A percentile compares a stretch with the other conserved stretches of the same genome.
These are phyloP conservation scores for Ochropleura plecta DNA, from an alignment of 2,888 invertebrate genomes.

Conservation along the genomic window DNA sequence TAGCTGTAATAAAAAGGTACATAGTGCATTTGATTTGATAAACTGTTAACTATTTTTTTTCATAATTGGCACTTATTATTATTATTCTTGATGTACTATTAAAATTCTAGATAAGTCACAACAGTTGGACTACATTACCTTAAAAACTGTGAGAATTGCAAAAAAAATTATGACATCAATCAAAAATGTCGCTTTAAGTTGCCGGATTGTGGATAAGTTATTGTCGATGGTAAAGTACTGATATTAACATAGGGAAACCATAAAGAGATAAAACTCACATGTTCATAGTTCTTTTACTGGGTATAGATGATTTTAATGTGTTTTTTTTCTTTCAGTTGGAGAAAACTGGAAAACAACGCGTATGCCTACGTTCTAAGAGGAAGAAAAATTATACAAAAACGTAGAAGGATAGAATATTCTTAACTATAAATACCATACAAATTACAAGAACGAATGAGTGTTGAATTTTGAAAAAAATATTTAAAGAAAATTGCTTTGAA, in stretches of 20 bases:
- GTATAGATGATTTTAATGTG: not conserved
- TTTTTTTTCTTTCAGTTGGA: constrained; percentile 58
- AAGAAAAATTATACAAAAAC: not conserved
- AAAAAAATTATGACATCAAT: not conserved
- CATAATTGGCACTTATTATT: not conserved
- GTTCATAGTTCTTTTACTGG: not conserved
- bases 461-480: no score
- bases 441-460: no score
- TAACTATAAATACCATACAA: no score
- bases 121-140: not conserved
- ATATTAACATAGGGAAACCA: not conserved
- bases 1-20: no score
- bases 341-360: constrained; percentile 50
- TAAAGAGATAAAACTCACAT: not conserved
- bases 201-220: not conserved
- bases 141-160: not conserved
- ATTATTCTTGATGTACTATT: not conserved
- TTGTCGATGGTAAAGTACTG: not conserved
- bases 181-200: not conserved
- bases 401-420: no score
- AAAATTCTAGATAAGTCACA: not conserved
- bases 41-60: not conserved
- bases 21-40: no score
- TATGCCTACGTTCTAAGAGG: constrained; percentile 59
- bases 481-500: no score